These are phyloP conservation scores for Orthosia incerta DNA, from an alignment of 2,888 invertebrate species.

Conservation along the genomic window DNA sequence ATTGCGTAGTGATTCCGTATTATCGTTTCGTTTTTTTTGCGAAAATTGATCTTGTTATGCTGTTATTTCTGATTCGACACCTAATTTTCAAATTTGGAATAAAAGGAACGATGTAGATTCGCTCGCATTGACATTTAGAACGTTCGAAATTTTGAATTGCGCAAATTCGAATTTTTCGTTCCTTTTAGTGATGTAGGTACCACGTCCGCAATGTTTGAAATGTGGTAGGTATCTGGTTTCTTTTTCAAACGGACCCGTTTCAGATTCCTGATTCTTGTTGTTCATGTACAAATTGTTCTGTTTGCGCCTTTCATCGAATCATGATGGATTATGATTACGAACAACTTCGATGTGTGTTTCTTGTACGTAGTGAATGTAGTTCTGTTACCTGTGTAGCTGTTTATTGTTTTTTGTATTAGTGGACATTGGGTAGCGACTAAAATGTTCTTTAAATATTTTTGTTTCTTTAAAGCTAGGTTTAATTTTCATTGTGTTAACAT, in stretches of 20 bases:
- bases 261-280: constrained; percentile 38
- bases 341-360: constrained; percentile 26
- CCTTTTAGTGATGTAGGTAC: constrained; percentile 29
- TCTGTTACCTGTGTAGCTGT: background rate
- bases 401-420: constrained; percentile 19
- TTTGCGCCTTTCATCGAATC: constrained; percentile 49
- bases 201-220: constrained; percentile 26
- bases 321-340: constrained; percentile 54
- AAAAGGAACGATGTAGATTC: background rate
- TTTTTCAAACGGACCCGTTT: constrained; percentile 23
- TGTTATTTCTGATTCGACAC: constrained; percentile 6
- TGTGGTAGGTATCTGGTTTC: constrained; percentile 44
- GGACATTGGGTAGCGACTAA: background rate
- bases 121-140: constrained; percentile 15
- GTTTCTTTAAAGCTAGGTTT: background rate
- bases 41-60: constrained; percentile 19
- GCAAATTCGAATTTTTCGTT: constrained; percentile 32
- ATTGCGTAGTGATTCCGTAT: constrained; percentile 58
- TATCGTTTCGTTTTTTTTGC: constrained; percentile 34
- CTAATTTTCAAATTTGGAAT: constrained; percentile 27
- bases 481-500: background rate
- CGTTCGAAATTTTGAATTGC: constrained; percentile 36
- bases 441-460: constrained; percentile 1
- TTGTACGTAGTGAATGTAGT: constrained; percentile 23
- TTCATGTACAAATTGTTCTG: constrained; percentile 44